These are phyloP conservation scores for Troides oblongomaculatus DNA, from an alignment of 2,888 invertebrate genomes.

Conservation along the genomic window DNA sequence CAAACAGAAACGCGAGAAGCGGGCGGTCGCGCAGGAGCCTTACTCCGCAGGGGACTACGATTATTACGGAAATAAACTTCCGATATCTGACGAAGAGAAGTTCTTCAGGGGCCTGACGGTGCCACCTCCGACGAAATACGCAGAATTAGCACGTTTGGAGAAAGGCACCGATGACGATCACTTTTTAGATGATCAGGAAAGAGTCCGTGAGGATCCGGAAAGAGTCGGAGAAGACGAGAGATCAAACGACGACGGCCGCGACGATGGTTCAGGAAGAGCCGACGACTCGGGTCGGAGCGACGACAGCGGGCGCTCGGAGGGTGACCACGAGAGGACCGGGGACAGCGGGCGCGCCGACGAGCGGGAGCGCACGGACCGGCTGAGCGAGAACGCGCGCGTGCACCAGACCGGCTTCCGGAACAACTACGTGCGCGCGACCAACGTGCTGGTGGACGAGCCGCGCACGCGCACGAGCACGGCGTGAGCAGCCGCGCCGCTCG, in stretches of 20 bases:
- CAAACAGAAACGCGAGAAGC: conserved; percentile 53
- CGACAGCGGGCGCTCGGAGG: conserved; percentile 32
- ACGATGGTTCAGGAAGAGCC: conserved; percentile 37
- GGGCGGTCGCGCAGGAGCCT: conserved; percentile 46
- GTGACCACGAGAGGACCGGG: conserved; percentile 40
- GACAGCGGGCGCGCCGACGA: conserved; percentile 44
- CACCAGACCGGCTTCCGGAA: conserved; percentile 59
- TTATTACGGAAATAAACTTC: conserved; percentile 61
- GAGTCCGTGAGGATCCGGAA: conserved; percentile 56
- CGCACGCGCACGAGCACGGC: conserved; percentile 37
- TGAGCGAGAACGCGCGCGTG: conserved; percentile 61
- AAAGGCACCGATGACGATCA: conserved; percentile 42
- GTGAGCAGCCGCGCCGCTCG: conserved; percentile 32
- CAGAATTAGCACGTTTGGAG: conserved; percentile 58
- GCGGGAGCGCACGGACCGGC: conserved; percentile 44
- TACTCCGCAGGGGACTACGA: conserved; percentile 61
- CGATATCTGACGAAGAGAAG: conserved; percentile 64
- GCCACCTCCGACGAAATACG: conserved; percentile 61
- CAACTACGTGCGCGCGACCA: conserved; percentile 60
- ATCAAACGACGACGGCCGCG: conserved; percentile 39
- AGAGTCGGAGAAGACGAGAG: conserved; percentile 40
- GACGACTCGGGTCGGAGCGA: conserved; percentile 33
- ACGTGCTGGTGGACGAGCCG: conserved; percentile 60
- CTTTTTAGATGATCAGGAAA: conserved; percentile 61
- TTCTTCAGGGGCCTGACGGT: conserved; percentile 52